These are phyloP conservation scores for Phengaris arion DNA, from an alignment of 2,888 invertebrate genomes.

Conservation along the genomic window DNA sequence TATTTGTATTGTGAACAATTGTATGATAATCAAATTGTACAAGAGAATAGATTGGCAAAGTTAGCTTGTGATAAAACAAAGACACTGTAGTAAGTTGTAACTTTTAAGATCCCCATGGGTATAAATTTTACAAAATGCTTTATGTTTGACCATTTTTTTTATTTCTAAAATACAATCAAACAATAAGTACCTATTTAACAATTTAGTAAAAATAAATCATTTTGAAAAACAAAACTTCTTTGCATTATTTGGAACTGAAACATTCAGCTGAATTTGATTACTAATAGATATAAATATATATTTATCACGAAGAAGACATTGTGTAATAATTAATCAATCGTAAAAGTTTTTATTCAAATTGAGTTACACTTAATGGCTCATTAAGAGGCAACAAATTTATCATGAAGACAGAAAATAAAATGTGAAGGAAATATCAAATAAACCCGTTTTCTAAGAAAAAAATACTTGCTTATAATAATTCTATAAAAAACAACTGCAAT, in stretches of 20 bases:
- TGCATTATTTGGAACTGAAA: neutral
- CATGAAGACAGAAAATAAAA: neutral
- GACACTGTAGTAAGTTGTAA: no score
- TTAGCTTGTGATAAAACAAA: no score
- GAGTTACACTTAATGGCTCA: neutral
- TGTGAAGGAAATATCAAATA: conserved; percentile 11
- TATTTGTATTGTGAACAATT: no score
- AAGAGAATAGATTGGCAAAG: no score
- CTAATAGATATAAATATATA: neutral
- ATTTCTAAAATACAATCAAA: no score
- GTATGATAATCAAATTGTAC: no score
- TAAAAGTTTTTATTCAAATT: neutral
- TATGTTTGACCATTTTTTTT: no score
- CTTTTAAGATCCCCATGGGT: no score
- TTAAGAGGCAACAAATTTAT: conserved; percentile 1
- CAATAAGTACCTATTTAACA: no score
- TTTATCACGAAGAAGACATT: neutral
- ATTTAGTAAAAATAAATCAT: no score
- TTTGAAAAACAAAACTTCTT: no score
- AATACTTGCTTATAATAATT: neutral
- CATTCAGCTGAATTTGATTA: neutral
- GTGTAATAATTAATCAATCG: neutral
- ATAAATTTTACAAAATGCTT: no score
- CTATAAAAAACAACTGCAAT: neutral
- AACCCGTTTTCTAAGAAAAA: neutral